Evolutionary conservation across 1,140 invertebrate species (phyloP).

Genomic region (Venustaconcha ellipsiformis): DNA sequence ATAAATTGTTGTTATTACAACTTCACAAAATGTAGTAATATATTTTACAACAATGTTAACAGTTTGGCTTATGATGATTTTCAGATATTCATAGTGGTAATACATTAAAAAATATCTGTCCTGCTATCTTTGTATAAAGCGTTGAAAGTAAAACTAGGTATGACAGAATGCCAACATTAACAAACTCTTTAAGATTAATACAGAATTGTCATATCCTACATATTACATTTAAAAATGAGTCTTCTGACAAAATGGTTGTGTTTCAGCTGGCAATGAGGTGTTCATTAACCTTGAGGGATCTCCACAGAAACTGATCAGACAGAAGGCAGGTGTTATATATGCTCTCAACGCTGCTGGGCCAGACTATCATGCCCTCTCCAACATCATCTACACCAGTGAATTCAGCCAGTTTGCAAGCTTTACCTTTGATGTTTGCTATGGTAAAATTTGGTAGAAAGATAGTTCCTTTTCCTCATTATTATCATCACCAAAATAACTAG

Average conservation of each 20-base stretch:
- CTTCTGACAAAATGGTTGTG: not conserved
- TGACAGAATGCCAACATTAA: no score
- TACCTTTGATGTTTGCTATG: conserved; percentile 29
- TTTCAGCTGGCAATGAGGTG: conserved; percentile 33
- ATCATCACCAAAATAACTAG: no score
- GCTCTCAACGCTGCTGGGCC: conserved; percentile 43
- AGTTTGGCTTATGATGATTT: not conserved
- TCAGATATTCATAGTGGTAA: not conserved
- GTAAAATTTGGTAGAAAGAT: conserved; percentile 26
- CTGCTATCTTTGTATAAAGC: not conserved
- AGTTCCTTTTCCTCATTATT: no score
- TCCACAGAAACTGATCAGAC: conserved; percentile 35
- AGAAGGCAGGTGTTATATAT: conserved; percentile 45
- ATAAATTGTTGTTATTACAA: no score
- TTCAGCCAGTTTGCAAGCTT: conserved; percentile 45
- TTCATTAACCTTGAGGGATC: conserved; percentile 44
- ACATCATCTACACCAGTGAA: conserved; percentile 49
- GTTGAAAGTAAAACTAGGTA: no score
- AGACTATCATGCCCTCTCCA: conserved; percentile 38
- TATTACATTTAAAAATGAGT: not conserved
- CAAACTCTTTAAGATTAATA: not conserved
- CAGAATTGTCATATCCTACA: not conserved
- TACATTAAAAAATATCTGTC: not conserved
- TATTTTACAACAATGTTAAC: no score
- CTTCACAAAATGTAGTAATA: no score